Percentiles rank a stretch among this genome's conserved stretches.
Evolutionary conservation across 1,140 invertebrate genomes (phyloP).

Genomic region (Drosophila albomicans): DNA sequence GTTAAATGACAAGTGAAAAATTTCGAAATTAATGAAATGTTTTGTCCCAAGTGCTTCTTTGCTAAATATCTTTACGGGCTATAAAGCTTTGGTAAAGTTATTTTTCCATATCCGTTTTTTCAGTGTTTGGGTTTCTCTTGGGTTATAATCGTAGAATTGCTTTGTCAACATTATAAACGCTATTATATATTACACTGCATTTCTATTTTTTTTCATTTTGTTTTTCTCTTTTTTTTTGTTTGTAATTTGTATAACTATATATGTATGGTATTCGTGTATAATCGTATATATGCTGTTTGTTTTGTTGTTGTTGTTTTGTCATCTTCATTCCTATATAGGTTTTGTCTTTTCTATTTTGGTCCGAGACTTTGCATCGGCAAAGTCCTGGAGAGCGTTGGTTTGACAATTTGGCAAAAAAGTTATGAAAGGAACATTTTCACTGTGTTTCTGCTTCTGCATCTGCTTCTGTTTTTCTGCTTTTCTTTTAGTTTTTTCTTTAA

Average conservation of each 20-base stretch:
- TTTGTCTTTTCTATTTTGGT: slow-evolving; percentile 62
- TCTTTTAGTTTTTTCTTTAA: slow-evolving; percentile 30
- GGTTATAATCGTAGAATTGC: slow-evolving; percentile 28
- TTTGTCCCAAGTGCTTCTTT: slow-evolving; percentile 5
- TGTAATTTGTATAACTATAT: slow-evolving; percentile 55
- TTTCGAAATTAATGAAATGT: slow-evolving; percentile 10
- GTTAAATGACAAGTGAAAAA: slow-evolving; percentile 15
- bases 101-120: slow-evolving; percentile 21
- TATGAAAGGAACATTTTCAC: slow-evolving; percentile 82
- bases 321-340: slow-evolving; percentile 49
- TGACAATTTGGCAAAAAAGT: slow-evolving; percentile 84
- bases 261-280: slow-evolving; percentile 47
- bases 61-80: slow-evolving; percentile 13
- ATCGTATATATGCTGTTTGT: slow-evolving; percentile 44
- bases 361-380: slow-evolving; percentile 66
- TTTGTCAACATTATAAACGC: slow-evolving; percentile 60
- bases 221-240: slow-evolving; percentile 15
- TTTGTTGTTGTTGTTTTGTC: slow-evolving; percentile 14
- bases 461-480: slow-evolving; percentile 34
- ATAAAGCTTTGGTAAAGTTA: slow-evolving; percentile 51
- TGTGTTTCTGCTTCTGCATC: slow-evolving; percentile 59
- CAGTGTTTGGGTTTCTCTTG: slow-evolving; percentile 33
- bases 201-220: slow-evolving; percentile 26
- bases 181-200: slow-evolving; percentile 56
- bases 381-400: slow-evolving; percentile 81